Base-by-base conservation (phyloP, 1,140 invertebrate genomes). In the Tetramorium alpestre region DNA sequence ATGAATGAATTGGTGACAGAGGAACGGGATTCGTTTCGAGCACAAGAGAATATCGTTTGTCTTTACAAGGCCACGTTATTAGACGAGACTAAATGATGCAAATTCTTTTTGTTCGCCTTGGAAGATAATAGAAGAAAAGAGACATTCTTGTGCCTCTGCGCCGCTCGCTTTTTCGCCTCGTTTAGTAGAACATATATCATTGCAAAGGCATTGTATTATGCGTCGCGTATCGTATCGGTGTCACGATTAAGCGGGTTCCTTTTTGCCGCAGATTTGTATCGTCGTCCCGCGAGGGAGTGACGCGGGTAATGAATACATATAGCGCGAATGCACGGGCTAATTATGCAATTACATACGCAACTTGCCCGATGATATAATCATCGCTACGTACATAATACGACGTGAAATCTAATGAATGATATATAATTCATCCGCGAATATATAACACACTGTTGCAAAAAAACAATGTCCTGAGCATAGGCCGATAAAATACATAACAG, bases 321-420 rank as follows among this genome's bases (percentile, higher is more conserved):
- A 47, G 10, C 25, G 28, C 18, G 16, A 18, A 62, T 76, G 44
- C 38, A 44, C 16, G 41, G 69, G 62, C 47, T 81, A 81, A 81
- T 81, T 70, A 80, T 44, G 47, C 33, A 54, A 81, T 81, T 81
- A 70, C 1, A 13, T 51, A 41, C 62, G 62, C 47, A 22, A 44
- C 22, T 18, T 22, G 58, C 5, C 18, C 11, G 13, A 80, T 33
- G 22, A 25, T 33, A 38, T 33, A 77, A 77, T 77, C n/a, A 22
- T 78, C 28, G 47, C 76, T 33, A 18, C 3, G 44, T 38, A n/a
- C 13, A 22, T n/a, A 16, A 56, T 33, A 18, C 22, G 1, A 16
- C 2, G 8, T n/a, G 10, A 67, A 41, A 70, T 78, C 22, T 38
- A 47, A 72, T 47, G 10, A 8, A 13, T 80, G 16, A n/a, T 38